phyloP scores from a whole-genome alignment of 2,797 vertebrate genomes.

The Gymnoscopelus microlampas region DNA sequence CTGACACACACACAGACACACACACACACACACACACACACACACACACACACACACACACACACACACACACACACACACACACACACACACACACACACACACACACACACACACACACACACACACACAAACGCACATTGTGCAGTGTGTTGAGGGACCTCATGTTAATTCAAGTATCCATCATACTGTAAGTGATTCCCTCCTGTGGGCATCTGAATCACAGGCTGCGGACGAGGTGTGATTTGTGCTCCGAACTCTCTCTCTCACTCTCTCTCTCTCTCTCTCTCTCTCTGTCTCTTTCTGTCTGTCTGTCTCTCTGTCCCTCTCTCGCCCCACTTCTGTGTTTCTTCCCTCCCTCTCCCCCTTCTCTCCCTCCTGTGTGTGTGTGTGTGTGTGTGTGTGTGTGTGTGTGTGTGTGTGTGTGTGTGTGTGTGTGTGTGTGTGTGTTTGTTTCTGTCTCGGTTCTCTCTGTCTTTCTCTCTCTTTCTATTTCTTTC shows the following conservation, averaged over 20 bases:
- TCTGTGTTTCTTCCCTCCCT: constrained; percentile 7
- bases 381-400: too few species aligned
- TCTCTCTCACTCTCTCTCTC: constrained; percentile 24
- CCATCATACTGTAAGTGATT: constrained; percentile 55
- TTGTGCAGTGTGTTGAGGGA: constrained; percentile 8
- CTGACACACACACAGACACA: too few species aligned
- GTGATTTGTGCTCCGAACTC: constrained; percentile 61
- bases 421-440: not conserved
- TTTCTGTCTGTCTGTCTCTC: not conserved
- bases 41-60: too few species aligned
- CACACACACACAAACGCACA: constrained; percentile 14
- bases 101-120: constrained; percentile 29
- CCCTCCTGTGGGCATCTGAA: constrained; percentile 70
- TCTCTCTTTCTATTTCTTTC: constrained; percentile 38
- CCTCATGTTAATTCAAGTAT: constrained; percentile 59
- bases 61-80: too few species aligned
- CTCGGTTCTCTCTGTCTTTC: constrained; percentile 59
- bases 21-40: too few species aligned
- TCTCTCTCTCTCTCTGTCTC: constrained; percentile 5
- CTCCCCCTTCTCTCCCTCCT: not conserved
- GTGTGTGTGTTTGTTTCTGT: constrained; percentile 40
- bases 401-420: constrained; percentile 8
- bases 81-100: not conserved
- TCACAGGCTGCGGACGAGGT: constrained; percentile 65
- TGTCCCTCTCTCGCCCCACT: constrained; percentile 10